Evolutionary conservation across 1,140 invertebrate species (phyloP), one percentile per base, ranked within the genome.

Genomic region (Trichoplusia ni): DNA sequence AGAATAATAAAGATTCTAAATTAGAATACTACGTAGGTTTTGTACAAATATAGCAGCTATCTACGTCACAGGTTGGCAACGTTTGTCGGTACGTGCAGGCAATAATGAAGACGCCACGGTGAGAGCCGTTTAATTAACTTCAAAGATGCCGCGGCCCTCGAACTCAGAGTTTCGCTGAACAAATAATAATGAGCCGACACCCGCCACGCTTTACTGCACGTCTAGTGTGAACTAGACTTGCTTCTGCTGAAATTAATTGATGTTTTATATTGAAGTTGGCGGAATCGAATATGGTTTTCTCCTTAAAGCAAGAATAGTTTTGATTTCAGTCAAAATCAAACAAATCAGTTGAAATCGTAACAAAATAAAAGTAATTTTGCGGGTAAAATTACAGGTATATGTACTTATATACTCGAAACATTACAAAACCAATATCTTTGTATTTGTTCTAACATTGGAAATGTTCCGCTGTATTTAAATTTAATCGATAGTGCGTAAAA

Each of bases 41-140:
- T n/a, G n/a, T n/a, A n/a, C 29, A 16, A 29, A 49, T 37, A 47
- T 7, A 23, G 2, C 21, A 25, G n/a, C 25, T 54, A 61, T 46
- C 23, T 60, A 65, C 7, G 37, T 37, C 38, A 11, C 38, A 64
- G 59, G 40, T 38, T 49, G 38, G 9, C 33, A 38, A 31, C 38
- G 54, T 44, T 27, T 44, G 25, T 27, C 23, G 35, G 33, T 11
- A 40, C 13, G 18, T 13, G 23, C 63, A 64, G 47, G 68, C 62
- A 76, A 74, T 82, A 82, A 82, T 80, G 71, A 75, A 82, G 75
- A 77, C 75, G 71, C 66, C 59, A 54, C 70, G 67, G 69, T 74
- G 72, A 73, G 67, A 71, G 63, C 68, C 71, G 72, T 79, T 77
- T 84, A 82, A 84, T 84, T 81, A 84, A 84, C 75, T 82, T 76